These are phyloP conservation scores for Peromyscus polionotus DNA, from an alignment of 2,113 vertebrate species.

Conservation along the genomic window DNA sequence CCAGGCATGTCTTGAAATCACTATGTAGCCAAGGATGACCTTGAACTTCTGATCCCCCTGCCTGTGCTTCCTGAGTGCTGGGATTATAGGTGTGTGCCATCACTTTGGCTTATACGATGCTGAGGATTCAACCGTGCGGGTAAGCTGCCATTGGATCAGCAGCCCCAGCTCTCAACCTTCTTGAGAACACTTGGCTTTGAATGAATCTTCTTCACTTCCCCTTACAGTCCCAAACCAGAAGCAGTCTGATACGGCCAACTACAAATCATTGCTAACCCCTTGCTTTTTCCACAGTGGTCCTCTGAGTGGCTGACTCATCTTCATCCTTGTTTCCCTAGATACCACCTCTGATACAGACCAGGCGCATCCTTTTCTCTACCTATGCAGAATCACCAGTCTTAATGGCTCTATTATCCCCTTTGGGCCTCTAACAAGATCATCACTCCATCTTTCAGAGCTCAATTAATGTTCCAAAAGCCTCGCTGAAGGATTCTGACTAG, in stretches of 20 bases:
- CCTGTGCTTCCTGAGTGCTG: too few relatives aligned
- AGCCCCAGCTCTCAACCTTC: not conserved
- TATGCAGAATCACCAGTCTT: not conserved
- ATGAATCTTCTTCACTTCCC: not conserved
- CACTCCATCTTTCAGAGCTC: slow-evolving; percentile 1
- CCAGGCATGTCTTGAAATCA: not conserved
- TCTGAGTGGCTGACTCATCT: not conserved
- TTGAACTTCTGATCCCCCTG: not conserved
- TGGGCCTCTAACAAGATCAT: not conserved
- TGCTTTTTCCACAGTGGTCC: not conserved
- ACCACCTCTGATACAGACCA: not conserved
- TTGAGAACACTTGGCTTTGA: not conserved
- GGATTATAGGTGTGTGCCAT: not conserved
- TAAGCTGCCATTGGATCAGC: too few relatives aligned
- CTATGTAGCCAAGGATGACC: not conserved
- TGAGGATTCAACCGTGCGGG: too few relatives aligned
- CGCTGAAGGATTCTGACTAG: slow-evolving; percentile 2
- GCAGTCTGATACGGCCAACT: not conserved
- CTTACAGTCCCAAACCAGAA: not conserved
- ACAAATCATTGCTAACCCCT: not conserved
- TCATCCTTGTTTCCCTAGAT: not conserved
- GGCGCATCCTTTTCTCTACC: not conserved
- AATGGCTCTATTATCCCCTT: not conserved
- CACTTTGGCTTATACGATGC: not conserved
- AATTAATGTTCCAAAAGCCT: not conserved